A percentile compares a stretch with the other conserved stretches of the same genome.
Evolutionary conservation across 53 echinoderm and acorn worm genomes (phyloP).

Genomic region (Crossaster papposus): DNA sequence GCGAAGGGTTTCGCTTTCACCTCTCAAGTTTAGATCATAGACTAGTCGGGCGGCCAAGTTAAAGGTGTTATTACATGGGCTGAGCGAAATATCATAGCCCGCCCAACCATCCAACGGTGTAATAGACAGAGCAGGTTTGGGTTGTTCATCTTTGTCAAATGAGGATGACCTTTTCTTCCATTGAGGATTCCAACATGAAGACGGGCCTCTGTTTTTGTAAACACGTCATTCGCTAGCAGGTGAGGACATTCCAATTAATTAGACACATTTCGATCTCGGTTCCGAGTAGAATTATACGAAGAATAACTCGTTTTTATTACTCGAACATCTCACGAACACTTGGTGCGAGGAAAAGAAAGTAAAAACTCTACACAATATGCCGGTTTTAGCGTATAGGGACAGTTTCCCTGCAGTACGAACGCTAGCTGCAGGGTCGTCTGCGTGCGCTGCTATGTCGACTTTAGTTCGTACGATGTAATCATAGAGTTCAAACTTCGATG

Average conservation of each 20-base stretch:
- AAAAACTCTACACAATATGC: too few species aligned
- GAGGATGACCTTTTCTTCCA: too few species aligned
- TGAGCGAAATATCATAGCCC: conserved; percentile 25
- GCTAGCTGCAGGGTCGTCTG: too few species aligned
- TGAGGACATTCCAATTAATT: neutral
- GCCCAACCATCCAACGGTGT: neutral
- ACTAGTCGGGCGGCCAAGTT: conserved; percentile 18
- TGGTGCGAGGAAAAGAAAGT: too few species aligned
- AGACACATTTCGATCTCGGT: neutral
- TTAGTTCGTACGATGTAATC: neutral
- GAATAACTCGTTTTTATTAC: neutral
- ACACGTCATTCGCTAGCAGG: neutral
- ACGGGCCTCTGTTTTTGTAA: neutral
- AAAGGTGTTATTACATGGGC: neutral
- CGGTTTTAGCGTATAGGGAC: too few species aligned
- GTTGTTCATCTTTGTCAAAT: too few species aligned
- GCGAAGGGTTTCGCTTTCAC: conserved; percentile 31
- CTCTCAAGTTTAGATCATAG: conserved; percentile 38
- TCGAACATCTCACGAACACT: neutral
- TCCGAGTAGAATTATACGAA: neutral
- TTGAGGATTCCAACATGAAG: neutral
- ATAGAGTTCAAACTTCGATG: conserved; percentile 12
- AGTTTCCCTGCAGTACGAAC: too few species aligned
- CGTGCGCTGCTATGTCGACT: neutral
- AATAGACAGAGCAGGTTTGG: neutral